Percentiles rank a stretch among this genome's conserved stretches.
phyloP scores from a whole-genome alignment of 2,888 invertebrate species.

The Anodontia alba region DNA sequence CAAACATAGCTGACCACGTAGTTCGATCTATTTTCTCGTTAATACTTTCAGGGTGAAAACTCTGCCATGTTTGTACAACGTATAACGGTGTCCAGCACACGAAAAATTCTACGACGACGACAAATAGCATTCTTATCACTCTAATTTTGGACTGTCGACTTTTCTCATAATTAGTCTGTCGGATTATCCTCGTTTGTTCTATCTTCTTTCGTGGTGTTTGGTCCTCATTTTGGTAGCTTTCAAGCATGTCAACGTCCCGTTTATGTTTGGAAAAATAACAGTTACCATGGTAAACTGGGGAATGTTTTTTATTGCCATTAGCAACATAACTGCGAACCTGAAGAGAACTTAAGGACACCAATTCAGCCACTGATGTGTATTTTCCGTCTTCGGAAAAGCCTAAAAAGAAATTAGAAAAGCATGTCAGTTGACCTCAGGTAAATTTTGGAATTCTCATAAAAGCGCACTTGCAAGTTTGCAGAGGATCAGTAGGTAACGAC shows the following conservation, averaged over 20 bases:
- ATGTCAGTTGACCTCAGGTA: neutral
- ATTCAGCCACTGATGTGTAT: conserved; percentile 1
- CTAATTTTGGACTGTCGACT: conserved; percentile 88
- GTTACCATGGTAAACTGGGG: neutral
- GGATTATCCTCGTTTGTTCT: conserved; percentile 43
- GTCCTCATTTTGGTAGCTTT: conserved; percentile 40
- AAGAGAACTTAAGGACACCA: conserved; percentile 7
- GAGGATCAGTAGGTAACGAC: no score
- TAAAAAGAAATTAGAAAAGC: neutral
- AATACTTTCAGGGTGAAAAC: conserved; percentile 90
- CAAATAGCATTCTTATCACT: conserved; percentile 91
- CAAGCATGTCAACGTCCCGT: neutral
- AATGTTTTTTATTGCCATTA: neutral
- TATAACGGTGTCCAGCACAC: conserved; percentile 96
- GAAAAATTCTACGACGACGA: conserved; percentile 95
- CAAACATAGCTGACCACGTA: conserved; percentile 89
- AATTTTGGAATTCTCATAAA: no score
- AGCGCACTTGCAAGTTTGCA: no score
- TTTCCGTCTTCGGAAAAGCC: neutral
- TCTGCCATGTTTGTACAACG: conserved; percentile 91
- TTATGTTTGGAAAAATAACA: neutral
- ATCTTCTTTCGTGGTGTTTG: conserved; percentile 50
- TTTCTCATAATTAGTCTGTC: conserved; percentile 72
- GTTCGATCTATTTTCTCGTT: conserved; percentile 63
- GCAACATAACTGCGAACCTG: conserved; percentile 20